phyloP scores from a whole-genome alignment of 2,797 vertebrate species.

The Poecile montanus region DNA sequence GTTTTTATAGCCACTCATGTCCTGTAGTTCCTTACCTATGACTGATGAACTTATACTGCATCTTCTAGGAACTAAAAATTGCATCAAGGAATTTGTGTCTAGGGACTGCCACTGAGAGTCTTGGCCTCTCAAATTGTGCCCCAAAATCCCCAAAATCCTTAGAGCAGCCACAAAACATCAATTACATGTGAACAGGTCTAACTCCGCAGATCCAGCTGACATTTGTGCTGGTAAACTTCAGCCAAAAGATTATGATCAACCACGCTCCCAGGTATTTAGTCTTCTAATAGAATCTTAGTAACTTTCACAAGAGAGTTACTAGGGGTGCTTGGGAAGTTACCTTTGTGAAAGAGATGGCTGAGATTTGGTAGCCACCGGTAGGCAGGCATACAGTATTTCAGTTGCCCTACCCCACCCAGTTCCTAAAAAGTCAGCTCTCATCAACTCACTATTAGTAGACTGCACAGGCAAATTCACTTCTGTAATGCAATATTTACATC shows the following conservation, averaged over 20 bases:
- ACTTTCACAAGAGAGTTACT: neutral
- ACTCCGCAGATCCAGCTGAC: neutral
- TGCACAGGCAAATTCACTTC: neutral
- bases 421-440: neutral
- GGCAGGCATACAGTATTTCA: neutral
- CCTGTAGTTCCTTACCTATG: neutral
- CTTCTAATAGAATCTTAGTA: neutral
- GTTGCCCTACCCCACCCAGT: neutral
- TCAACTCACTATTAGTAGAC: neutral
- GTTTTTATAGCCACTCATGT: neutral
- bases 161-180: neutral
- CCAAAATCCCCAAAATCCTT: neutral
- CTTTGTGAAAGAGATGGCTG: neutral
- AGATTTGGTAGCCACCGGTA: neutral
- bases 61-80: neutral
- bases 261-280: neutral
- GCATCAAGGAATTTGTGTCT: neutral
- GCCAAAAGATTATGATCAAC: neutral
- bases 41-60: neutral
- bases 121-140: neutral
- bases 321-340: neutral
- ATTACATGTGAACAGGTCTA: neutral
- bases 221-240: neutral
- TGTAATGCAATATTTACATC: neutral
- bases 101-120: neutral